Conservation (phyloP, 2,888 invertebrate genomes). For the Tenthredo amoena region DNA sequence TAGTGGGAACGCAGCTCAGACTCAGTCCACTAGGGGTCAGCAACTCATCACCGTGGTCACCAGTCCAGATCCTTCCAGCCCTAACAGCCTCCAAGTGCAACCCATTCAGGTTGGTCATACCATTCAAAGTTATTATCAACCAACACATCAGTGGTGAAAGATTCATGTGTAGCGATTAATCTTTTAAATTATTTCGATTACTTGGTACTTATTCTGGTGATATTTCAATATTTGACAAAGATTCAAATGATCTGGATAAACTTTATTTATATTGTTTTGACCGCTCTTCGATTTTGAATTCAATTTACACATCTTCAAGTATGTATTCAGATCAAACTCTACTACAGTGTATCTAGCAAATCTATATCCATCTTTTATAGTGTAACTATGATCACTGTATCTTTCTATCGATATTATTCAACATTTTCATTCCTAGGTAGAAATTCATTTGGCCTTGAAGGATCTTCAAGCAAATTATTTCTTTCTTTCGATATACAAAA, state of each 20-base stretch:
- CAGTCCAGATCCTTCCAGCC: slow-evolving; percentile 74
- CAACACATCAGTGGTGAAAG: background rate
- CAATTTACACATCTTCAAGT: background rate
- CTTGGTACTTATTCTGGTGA: background rate
- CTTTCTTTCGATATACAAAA: background rate
- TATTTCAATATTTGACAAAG: background rate
- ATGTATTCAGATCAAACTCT: background rate
- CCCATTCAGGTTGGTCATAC: slow-evolving; percentile 74
- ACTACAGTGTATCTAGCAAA: background rate
- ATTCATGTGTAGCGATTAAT: background rate
- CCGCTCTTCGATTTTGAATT: background rate
- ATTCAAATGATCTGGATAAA: background rate
- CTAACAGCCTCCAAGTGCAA: slow-evolving; percentile 71
- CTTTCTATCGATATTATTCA: background rate
- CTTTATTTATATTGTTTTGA: background rate
- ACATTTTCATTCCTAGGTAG: background rate
- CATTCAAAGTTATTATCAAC: slow-evolving; percentile 15
- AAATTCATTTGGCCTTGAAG: background rate
- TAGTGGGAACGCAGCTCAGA: slow-evolving; percentile 71
- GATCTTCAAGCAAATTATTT: background rate
- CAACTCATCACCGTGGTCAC: slow-evolving; percentile 76
- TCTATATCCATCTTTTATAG: background rate
- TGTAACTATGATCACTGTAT: background rate
- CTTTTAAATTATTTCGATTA: background rate
- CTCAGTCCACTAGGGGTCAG: slow-evolving; percentile 73